Percentiles rank a stretch among this genome's conserved stretches.
These are phyloP conservation scores for Drosophila tanythrix DNA, from an alignment of 2,888 invertebrate species.

Conservation along the genomic window DNA sequence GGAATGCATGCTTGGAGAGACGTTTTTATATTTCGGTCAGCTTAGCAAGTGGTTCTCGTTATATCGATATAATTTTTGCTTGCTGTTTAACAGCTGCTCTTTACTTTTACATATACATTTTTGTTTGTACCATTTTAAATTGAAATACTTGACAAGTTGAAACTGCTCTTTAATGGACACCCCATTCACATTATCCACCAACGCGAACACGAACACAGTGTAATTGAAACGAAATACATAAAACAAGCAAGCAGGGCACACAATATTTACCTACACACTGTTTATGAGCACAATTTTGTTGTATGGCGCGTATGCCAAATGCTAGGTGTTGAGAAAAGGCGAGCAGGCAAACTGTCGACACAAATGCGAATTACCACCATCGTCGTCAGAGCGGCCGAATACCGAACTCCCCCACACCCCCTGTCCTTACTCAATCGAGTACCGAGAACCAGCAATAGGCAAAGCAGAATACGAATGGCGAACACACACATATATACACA, in stretches of 20 bases:
- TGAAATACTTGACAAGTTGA: slow-evolving; percentile 11
- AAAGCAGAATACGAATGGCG: slow-evolving; percentile 28
- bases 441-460: slow-evolving; percentile 22
- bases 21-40: slow-evolving; percentile 51
- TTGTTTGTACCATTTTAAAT: slow-evolving; percentile 29
- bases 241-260: background rate
- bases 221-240: background rate
- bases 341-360: slow-evolving; percentile 53
- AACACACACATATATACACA: background rate
- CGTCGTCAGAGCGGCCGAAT: slow-evolving; percentile 9
- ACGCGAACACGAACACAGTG: background rate
- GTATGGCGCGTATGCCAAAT: slow-evolving; percentile 80
- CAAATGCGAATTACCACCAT: slow-evolving; percentile 34
- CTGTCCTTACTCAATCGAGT: background rate
- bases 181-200: background rate
- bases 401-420: slow-evolving; percentile 2
- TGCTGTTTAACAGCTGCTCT: slow-evolving; percentile 41
- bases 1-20: slow-evolving; percentile 24
- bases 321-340: slow-evolving; percentile 77
- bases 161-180: slow-evolving; percentile 38
- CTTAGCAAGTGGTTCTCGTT: slow-evolving; percentile 45
- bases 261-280: slow-evolving; percentile 71
- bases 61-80: slow-evolving; percentile 37
- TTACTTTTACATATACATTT: slow-evolving; percentile 27
- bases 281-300: slow-evolving; percentile 82